Conservation (phyloP, 1,140 invertebrate genomes). For the Drosophila burlai region DNA sequence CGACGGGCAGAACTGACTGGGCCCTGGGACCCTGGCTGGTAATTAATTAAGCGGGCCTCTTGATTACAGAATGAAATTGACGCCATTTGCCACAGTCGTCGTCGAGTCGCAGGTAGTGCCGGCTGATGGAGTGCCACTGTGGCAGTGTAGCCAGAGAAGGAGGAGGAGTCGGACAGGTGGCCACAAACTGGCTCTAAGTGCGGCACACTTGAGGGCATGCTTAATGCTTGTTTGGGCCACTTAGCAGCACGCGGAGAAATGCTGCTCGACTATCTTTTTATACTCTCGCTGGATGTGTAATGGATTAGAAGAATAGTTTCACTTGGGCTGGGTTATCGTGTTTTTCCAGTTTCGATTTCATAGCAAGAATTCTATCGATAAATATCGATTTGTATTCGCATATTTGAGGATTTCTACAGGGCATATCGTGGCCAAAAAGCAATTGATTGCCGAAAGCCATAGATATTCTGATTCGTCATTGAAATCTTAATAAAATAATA, state of each 20-base stretch:
- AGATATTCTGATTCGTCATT: background rate
- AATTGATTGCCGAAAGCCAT: background rate
- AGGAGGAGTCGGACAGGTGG: conserved; percentile 16
- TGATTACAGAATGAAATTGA: conserved; percentile 79
- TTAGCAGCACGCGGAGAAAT: conserved; percentile 1
- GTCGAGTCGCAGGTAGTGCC: conserved; percentile 20
- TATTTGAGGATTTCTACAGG: background rate
- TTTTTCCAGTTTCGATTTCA: too few relatives aligned
- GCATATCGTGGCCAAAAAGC: background rate
- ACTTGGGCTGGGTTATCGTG: too few relatives aligned
- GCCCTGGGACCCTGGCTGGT: conserved; percentile 4
- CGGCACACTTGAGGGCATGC: conserved; percentile 66
- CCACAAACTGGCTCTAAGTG: conserved; percentile 46
- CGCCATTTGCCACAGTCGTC: conserved; percentile 61
- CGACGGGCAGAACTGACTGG: background rate
- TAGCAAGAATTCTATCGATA: background rate
- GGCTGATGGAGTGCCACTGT: background rate
- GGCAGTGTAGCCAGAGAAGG: background rate
- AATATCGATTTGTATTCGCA: background rate
- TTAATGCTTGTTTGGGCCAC: conserved; percentile 48
- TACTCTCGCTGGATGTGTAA: background rate
- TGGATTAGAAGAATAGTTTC: background rate
- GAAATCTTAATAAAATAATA: background rate
- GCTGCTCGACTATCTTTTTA: background rate
- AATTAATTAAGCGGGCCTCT: conserved; percentile 75